Conservation (phyloP, 2,888 invertebrate species). For the Dendrolimus pini region DNA sequence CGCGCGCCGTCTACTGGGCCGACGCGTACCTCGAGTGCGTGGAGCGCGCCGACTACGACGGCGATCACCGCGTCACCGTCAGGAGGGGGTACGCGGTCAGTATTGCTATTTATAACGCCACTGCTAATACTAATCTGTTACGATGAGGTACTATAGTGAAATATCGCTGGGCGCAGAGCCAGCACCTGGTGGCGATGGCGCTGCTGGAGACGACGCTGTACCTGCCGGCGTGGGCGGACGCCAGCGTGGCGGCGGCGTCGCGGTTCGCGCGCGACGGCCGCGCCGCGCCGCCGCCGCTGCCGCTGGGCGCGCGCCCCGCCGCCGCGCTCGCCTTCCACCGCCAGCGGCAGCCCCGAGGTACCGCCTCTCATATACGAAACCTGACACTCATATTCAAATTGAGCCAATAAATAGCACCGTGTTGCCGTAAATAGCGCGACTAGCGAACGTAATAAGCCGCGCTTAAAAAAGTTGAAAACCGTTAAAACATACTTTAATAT, state of each 20-base stretch:
- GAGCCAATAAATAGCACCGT: no score
- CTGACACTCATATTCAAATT: not conserved
- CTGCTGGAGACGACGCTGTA: constrained; percentile 85
- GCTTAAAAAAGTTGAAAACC: no score
- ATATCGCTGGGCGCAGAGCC: constrained; percentile 53
- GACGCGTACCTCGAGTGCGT: constrained; percentile 88
- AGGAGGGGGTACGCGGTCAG: constrained; percentile 69
- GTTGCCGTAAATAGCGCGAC: no score
- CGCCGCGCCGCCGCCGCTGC: constrained; percentile 8
- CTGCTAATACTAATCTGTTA: no score
- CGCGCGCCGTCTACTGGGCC: constrained; percentile 85
- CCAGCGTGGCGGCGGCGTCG: constrained; percentile 76
- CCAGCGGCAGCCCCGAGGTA: constrained; percentile 82
- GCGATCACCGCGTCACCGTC: constrained; percentile 79
- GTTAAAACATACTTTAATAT: no score
- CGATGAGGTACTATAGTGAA: no score
- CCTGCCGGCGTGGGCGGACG: constrained; percentile 83
- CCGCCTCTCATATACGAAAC: constrained; percentile 1
- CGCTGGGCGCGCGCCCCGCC: constrained; percentile 60
- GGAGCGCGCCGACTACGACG: constrained; percentile 87
- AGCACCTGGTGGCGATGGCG: constrained; percentile 82
- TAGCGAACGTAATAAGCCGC: no score
- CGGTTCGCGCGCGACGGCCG: constrained; percentile 11
- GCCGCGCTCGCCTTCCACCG: constrained; percentile 85
- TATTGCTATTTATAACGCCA: not conserved